Conservation (phyloP, 2,797 vertebrate species). For the Anguilla pacifica region DNA sequence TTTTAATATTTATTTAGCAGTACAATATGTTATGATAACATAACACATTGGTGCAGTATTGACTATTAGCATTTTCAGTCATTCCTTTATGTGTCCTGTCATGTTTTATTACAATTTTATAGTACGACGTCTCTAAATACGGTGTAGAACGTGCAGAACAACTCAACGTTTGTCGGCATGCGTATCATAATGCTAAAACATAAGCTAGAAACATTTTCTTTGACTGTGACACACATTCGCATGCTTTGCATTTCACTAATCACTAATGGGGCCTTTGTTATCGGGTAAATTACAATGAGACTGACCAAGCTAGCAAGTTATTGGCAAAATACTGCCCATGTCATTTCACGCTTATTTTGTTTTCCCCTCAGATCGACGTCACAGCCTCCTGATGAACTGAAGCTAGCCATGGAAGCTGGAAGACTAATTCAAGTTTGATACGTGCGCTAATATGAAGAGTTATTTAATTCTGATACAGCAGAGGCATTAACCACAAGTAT, state of each 20-base stretch:
- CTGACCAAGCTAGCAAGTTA: no score
- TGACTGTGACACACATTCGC: neutral
- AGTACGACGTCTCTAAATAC: neutral
- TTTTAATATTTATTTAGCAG: neutral
- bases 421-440: neutral
- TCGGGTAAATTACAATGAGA: no score
- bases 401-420: neutral
- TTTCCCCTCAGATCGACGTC: neutral
- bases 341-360: no score
- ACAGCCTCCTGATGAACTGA: neutral
- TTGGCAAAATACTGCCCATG: no score
- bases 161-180: neutral
- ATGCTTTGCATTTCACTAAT: neutral
- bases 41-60: neutral
- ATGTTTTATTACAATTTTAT: neutral
- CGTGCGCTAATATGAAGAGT: neutral
- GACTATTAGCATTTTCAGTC: neutral
- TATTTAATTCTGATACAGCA: neutral
- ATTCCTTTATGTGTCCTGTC: neutral
- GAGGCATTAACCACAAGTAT: neutral
- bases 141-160: neutral
- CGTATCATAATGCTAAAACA: neutral
- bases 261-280: no score
- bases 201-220: neutral
- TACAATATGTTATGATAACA: neutral